A percentile compares a stretch with the other conserved stretches of the same genome.
Conservation (phyloP, 2,888 invertebrate species). For the Nasonovia ribisnigri region DNA sequence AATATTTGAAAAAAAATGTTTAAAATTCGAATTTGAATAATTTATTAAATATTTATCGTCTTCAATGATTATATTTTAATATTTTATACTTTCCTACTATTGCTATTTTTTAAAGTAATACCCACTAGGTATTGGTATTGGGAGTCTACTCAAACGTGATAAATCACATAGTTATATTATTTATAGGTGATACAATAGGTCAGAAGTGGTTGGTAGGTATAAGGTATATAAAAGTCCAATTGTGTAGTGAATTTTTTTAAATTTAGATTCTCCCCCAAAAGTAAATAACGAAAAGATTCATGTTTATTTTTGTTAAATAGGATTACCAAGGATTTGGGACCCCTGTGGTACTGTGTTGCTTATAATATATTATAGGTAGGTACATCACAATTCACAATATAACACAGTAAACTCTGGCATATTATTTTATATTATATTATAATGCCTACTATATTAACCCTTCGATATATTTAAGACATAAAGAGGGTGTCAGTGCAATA, state of each 20-base stretch:
- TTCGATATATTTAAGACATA: neutral
- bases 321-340: constrained; percentile 38
- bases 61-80: neutral
- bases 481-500: neutral
- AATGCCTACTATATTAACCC: neutral
- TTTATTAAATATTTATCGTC: neutral
- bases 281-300: neutral
- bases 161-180: neutral
- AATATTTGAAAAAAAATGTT: no score
- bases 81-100: neutral
- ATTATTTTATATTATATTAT: neutral
- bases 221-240: neutral
- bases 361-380: neutral
- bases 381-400: neutral
- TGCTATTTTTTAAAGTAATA: neutral
- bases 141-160: neutral
- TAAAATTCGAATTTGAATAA: neutral
- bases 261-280: constrained; percentile 8
- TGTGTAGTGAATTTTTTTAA: neutral
- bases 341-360: neutral
- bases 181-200: neutral
- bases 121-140: no score
- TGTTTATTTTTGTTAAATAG: constrained; percentile 38
- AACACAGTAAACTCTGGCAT: no score
- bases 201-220: neutral